Evolutionary conservation across 1,140 invertebrate species (phyloP).

Genomic region (Drosophila sechellia): DNA sequence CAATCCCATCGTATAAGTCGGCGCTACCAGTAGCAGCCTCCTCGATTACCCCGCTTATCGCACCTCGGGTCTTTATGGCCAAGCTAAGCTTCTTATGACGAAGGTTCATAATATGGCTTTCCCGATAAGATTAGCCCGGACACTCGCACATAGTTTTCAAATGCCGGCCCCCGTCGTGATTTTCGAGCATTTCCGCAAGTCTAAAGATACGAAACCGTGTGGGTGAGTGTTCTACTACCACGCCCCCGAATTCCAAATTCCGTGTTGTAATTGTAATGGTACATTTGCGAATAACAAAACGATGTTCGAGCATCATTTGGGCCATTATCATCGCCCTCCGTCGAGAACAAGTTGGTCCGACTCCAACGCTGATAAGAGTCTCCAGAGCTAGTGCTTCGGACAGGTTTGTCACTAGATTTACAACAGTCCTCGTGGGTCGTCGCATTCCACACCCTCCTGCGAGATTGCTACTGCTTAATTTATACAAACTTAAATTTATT

Average conservation of each 20-base stretch:
- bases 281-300: conserved; percentile 28
- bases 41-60: conserved; percentile 37
- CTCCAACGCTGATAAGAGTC: conserved; percentile 27
- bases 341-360: conserved; percentile 28
- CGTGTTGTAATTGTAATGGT: conserved; percentile 32
- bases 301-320: conserved; percentile 5
- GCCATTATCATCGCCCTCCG: conserved; percentile 24
- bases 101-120: conserved; percentile 30
- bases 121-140: conserved; percentile 39
- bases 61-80: conserved; percentile 43
- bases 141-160: not conserved
- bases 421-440: conserved; percentile 21
- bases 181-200: not conserved
- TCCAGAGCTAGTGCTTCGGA: conserved; percentile 38
- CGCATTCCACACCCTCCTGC: not conserved
- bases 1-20: conserved; percentile 19
- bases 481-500: conserved; percentile 69
- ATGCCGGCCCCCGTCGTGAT: not conserved
- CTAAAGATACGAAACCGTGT: not conserved
- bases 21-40: conserved; percentile 33
- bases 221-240: not conserved
- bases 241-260: conserved; percentile 1
- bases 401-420: conserved; percentile 57
- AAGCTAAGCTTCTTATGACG: conserved; percentile 53
- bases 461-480: conserved; percentile 39